These are phyloP conservation scores for Sylvilagus floridanus DNA, from an alignment of 2,797 vertebrate species.

Conservation along the genomic window DNA sequence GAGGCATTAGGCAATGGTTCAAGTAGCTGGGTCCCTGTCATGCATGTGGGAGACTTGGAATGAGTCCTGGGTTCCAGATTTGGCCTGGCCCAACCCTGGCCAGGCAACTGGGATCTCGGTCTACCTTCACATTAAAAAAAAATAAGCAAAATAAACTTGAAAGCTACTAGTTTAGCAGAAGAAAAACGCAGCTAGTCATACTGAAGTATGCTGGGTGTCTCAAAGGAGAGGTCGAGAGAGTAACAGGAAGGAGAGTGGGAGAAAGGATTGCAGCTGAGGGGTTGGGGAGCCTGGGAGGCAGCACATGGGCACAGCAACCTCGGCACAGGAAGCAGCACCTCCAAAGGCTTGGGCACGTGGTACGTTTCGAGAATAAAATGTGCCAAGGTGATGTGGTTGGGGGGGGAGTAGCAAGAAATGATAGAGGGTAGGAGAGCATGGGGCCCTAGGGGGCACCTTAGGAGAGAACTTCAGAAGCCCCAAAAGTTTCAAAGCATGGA, in stretches of 20 bases:
- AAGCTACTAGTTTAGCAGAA: not conserved
- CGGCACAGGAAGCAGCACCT: not conserved
- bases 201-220: not conserved
- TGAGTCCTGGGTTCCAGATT: too few relatives aligned
- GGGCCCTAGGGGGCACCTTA: not conserved
- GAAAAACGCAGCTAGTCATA: not conserved
- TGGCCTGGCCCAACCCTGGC: too few relatives aligned
- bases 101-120: too few relatives aligned
- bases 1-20: too few relatives aligned
- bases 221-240: not conserved
- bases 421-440: not conserved
- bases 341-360: not conserved
- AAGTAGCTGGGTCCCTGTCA: too few relatives aligned
- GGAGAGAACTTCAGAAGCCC: not conserved
- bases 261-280: not conserved
- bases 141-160: not conserved
- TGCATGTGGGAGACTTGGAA: too few relatives aligned
- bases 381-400: not conserved
- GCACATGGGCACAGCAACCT: not conserved
- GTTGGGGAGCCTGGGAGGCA: not conserved
- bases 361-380: not conserved
- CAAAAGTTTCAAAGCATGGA: not conserved
- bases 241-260: not conserved
- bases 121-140: too few relatives aligned
- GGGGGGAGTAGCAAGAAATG: not conserved